Evolutionary conservation across 2,113 vertebrate genomes (phyloP), one percentile per base, ranked within the genome.

Genomic region (Petromus typicus): DNA sequence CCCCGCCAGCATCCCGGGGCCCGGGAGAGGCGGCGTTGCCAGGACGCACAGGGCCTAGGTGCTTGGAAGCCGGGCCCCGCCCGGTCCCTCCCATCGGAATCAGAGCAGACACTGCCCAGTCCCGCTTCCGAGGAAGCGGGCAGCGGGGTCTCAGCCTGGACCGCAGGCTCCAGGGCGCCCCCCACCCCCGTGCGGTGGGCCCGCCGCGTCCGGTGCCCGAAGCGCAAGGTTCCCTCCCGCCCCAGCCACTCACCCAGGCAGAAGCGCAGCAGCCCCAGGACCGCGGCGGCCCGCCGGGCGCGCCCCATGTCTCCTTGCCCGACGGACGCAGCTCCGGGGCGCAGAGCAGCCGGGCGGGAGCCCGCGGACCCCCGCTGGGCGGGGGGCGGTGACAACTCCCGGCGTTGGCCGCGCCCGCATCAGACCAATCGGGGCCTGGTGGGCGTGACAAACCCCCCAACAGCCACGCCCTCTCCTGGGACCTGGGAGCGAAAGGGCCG

Each of bases 281-380:
- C 97, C 30, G 99, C 97, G 78, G 98, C 97, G 20, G 90, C 96
- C 96, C 95, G 97, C 97, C 97, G 98, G 93, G 97, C 94, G 97
- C 97, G 96, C 98, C 98, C 99, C 99, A 99, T 99, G 97, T 98
- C 98, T 98, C 94, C 48, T n/a, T n/a, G n/a, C n/a, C 98, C 57
- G 0, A 92, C 34, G 76, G 91, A 73, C 63, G 80, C 45, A 87
- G 90, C 32, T 14, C 14, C 1, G 56, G 23, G 20, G 25, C 3
- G n/a, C 78, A 16, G 61, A 63, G 37, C 81, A 18, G 16, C 25
- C 56, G 27, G 27, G 91, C 43, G 56, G 45, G 57, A 69, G 67
- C 30, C 79, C 10, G 93, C 37, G 97, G 98, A 97, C 40, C 40
- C 22, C 57, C 5, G 48, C 10, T 51, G 48, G 57, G 57, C 16